These are phyloP conservation scores for Bombyx mandarina DNA, from an alignment of 1,140 invertebrate genomes.

Conservation along the genomic window DNA sequence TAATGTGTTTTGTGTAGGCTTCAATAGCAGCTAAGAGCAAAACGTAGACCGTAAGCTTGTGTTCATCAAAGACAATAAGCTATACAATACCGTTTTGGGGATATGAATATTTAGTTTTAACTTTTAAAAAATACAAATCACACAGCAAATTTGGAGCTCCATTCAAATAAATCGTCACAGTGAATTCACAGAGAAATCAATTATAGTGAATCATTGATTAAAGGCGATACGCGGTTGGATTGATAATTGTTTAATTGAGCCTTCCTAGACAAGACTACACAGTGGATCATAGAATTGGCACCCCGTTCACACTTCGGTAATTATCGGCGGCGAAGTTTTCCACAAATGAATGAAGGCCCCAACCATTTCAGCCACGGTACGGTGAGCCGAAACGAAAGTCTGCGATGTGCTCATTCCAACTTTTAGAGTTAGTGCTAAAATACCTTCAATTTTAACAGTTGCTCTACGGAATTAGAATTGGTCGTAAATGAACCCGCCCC, in stretches of 20 bases:
- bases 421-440: slow-evolving; percentile 16
- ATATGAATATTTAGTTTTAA: too few relatives aligned
- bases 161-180: too few relatives aligned
- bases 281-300: slow-evolving; percentile 30
- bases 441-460: slow-evolving; percentile 11
- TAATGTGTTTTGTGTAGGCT: too few relatives aligned
- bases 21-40: too few relatives aligned
- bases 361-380: slow-evolving; percentile 35
- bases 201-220: not conserved
- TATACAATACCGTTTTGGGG: too few relatives aligned
- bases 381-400: slow-evolving; percentile 20
- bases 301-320: slow-evolving; percentile 52
- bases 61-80: too few relatives aligned
- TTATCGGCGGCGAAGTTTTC: slow-evolving; percentile 59
- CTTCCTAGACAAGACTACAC: slow-evolving; percentile 19
- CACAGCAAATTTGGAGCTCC: too few relatives aligned
- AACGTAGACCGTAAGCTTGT: too few relatives aligned
- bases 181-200: too few relatives aligned
- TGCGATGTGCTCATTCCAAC: slow-evolving; percentile 15
- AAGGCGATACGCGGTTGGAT: slow-evolving; percentile 6
- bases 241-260: slow-evolving; percentile 51
- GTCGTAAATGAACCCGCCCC: slow-evolving; percentile 5
- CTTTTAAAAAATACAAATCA: too few relatives aligned
- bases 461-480: slow-evolving; percentile 10
- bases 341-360: slow-evolving; percentile 38